Evolutionary conservation across 1,140 invertebrate genomes (phyloP).

Genomic region (Heliconius melpomene): DNA sequence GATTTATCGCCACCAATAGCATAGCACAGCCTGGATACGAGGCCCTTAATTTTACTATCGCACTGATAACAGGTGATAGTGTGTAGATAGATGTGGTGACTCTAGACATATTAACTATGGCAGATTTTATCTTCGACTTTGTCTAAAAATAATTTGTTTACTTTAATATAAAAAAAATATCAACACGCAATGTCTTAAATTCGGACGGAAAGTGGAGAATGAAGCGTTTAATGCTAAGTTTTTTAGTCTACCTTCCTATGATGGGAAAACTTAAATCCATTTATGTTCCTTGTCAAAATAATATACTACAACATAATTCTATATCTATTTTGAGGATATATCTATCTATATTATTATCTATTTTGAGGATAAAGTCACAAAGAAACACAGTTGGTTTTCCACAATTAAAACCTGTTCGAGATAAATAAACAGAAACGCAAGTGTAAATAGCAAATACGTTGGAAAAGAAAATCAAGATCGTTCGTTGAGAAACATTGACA

Average conservation of each 20-base stretch:
- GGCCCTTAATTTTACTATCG: neutral
- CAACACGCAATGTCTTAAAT: too few relatives aligned
- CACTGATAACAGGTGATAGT: neutral
- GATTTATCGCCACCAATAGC: slow-evolving; percentile 37
- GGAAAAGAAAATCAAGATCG: slow-evolving; percentile 14
- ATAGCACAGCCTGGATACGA: neutral
- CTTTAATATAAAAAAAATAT: neutral
- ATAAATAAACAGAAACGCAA: slow-evolving; percentile 12
- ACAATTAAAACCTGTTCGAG: slow-evolving; percentile 4
- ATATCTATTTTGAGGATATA: neutral
- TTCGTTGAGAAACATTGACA: slow-evolving; percentile 17
- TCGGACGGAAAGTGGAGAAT: too few relatives aligned
- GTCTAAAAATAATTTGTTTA: neutral
- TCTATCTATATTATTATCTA: neutral
- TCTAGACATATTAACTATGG: neutral
- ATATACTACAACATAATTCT: too few relatives aligned
- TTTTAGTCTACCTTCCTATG: too few relatives aligned
- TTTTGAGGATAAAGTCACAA: neutral
- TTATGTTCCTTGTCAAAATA: neutral
- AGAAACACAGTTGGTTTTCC: neutral
- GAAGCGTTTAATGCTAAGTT: too few relatives aligned
- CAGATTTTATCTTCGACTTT: neutral
- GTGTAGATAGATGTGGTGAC: neutral
- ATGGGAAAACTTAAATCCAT: neutral
- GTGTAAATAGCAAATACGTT: neutral